Base-by-base conservation (phyloP, 2,113 vertebrate species). In the Gymnarchus niloticus region DNA sequence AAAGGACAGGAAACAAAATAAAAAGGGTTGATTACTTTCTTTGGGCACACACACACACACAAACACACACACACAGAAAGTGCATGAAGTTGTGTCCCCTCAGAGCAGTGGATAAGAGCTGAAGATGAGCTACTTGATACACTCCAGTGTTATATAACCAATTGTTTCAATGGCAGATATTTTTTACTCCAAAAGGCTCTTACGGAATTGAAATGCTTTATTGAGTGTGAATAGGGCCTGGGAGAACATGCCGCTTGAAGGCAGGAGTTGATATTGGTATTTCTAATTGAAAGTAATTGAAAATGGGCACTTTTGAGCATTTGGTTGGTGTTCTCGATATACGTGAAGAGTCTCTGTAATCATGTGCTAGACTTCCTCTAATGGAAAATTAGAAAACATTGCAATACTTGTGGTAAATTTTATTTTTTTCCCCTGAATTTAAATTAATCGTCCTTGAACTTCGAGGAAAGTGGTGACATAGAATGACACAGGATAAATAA, bases 161-260 rank as follows among this genome's bases (percentile, higher is more conserved):
- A 88, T 91, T 88, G 89, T 86, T 87, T 91, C 83, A 88, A 88
- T 88, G 88, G 89, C 87, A 88, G 87, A 88, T 84, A 85, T 86
- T 84, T 86, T 90, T 89, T 86, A 85, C 54, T 84, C 86, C 84
- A 90, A 90, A 81, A 88, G 85, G 76, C 89, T 87, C 89, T 90
- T 87, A 89, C 77, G 77, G 78, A 87, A 91, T 89, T 81, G 84
- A 90, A 88, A 89, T 89, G 73, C 46, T 87, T 87, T 54, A 61
- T 83, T 86, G 84, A 85, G 87, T 82, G 87, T 84, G 84, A 88
- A 86, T 81, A 81, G 61, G 87, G 76, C 85, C 83, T 84, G 81
- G 87, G 83, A 92, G 87, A 84, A 86, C 59, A 85, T 80, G 84
- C 81, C 88, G 87, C 90, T 91, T 56, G 85, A 89, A 84, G 85